A percentile compares a stretch with the other conserved stretches of the same genome.
Conservation (phyloP, 2,797 vertebrate species). For the Macrochelys suwanniensis region DNA sequence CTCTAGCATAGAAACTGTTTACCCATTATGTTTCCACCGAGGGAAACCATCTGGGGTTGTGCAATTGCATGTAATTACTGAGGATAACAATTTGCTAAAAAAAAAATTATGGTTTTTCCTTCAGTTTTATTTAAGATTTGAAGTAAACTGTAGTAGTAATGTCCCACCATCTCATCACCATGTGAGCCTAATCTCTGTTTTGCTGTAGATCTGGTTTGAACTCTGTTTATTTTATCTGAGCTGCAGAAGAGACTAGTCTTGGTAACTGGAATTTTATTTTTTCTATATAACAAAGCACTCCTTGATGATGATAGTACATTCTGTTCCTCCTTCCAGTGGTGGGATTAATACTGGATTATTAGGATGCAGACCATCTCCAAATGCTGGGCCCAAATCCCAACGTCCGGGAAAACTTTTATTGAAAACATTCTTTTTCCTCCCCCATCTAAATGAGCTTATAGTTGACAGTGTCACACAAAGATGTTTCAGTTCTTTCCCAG, state of each 20-base stretch:
- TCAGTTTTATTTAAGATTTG: not conserved
- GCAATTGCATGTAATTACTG: not conserved
- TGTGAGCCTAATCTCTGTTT: not conserved
- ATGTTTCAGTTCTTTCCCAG: not conserved
- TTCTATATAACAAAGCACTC: not conserved
- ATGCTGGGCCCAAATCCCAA: accelerated
- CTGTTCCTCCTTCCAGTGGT: not conserved
- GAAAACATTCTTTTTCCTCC: not conserved
- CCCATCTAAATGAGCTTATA: not conserved
- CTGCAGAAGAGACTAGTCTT: not conserved
- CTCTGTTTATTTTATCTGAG: not conserved
- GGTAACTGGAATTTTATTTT: not conserved
- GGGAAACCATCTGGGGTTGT: not conserved
- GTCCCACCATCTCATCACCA: accelerated
- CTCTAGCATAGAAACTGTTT: not conserved
- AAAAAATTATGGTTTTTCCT: not conserved
- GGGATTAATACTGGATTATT: not conserved
- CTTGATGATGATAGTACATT: accelerated
- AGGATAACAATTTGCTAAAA: not conserved
- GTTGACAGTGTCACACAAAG: not conserved
- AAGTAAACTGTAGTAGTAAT: not conserved
- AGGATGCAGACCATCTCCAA: not conserved
- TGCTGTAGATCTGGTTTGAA: not conserved
- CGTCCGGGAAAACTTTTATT: not conserved
- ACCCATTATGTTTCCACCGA: not conserved